These are phyloP conservation scores for Tympanuchus pallidicinctus DNA, from an alignment of 2,113 vertebrate genomes.

Conservation along the genomic window DNA sequence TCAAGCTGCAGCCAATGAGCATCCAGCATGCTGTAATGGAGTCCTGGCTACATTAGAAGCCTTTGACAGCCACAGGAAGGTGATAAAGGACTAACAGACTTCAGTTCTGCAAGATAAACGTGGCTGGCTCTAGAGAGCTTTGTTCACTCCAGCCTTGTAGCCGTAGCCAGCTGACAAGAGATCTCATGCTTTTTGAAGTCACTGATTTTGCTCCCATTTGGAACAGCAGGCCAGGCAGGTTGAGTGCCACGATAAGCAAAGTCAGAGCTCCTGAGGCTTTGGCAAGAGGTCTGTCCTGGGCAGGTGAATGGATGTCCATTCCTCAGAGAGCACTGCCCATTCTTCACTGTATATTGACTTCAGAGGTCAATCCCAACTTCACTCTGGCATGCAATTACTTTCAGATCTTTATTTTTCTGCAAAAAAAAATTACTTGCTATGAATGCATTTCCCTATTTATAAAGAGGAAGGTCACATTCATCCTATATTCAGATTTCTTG, in stretches of 20 bases:
- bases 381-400: not conserved
- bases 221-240: not conserved
- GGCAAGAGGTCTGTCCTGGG: not conserved
- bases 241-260: not conserved
- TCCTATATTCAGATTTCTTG: not conserved
- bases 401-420: not conserved
- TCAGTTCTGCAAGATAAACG: not conserved
- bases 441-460: not conserved
- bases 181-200: rapidly evolving
- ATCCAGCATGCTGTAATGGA: not conserved
- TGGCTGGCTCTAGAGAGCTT: not conserved
- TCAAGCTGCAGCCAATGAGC: not conserved
- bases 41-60: not conserved
- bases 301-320: not conserved
- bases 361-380: not conserved
- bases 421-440: not conserved
- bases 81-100: not conserved
- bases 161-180: rapidly evolving
- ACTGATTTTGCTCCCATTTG: not conserved
- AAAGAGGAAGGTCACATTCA: not conserved
- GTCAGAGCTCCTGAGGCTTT: not conserved
- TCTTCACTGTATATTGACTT: not conserved
- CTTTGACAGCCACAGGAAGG: not conserved
- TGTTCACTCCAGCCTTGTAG: not conserved
- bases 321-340: not conserved